Evolutionary conservation across 2,888 invertebrate species (phyloP), one percentile per base, ranked within the genome.

Genomic region (Xanthorhoe designata): DNA sequence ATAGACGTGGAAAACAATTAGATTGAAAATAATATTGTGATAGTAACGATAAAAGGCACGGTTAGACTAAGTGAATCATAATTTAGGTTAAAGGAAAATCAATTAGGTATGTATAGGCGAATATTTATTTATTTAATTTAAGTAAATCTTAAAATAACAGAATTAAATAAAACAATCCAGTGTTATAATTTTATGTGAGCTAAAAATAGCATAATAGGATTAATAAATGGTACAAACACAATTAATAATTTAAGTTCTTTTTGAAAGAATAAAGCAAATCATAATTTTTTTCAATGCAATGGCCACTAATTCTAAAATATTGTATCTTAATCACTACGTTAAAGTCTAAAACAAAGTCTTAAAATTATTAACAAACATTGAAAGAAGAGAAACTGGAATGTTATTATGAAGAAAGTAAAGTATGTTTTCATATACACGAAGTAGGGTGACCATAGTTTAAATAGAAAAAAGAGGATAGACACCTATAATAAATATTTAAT

Each of bases 61-160:
- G 4, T 24, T 24, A 24, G 24, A 24, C 24, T n/a, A n/a, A n/a
- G 45, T 45, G n/a, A 38, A 45, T n/a, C 45, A 45, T 45, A 38
- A 13, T 24, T 1, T 24, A n/a, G 10, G n/a, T 51, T 10, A 7
- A 13, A 66, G 81, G 83, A 73, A 88, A 88, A 42, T 86, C 79
- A 71, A 66, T 58, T 66, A n/a, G n/a, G n/a, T n/a, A 71, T 78
- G 72, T 88, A 86, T 86, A 90, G 91, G 91, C 90, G 90, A 90
- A 90, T 91, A 90, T 89, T 91, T 86, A 89, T 83, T 75, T 70
- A 87, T 89, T 89, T 85, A 87, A 89, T 90, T 88, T 88, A 88
- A n/a, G n/a, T n/a, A n/a, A 86, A 89, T 82, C 78, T 85, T 88
- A 86, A 87, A 82, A 81, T 79, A 86, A 86, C 74, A 80, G 76